phyloP scores from a whole-genome alignment of 2,888 invertebrate genomes.

The Sarcophaga subvicina region DNA sequence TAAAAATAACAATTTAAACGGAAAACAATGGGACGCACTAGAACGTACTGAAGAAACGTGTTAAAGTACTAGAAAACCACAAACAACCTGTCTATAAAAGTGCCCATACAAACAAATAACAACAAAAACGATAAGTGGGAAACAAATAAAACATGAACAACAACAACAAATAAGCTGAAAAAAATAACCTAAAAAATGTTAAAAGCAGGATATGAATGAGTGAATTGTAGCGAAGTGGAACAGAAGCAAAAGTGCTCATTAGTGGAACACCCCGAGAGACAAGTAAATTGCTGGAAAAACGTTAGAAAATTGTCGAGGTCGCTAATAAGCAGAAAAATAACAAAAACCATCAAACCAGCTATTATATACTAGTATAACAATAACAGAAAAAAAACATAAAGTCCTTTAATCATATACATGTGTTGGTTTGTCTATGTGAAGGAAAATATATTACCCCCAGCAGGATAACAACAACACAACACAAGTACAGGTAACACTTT shows the following conservation, averaged over 20 bases:
- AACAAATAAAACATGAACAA: not conserved
- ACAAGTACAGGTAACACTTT: conserved; percentile 15
- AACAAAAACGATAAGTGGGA: conserved; percentile 4
- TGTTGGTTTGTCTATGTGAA: not conserved
- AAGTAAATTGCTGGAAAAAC: conserved; percentile 74
- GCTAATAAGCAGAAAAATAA: conserved; percentile 70
- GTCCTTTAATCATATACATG: not conserved
- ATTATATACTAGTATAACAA: conserved; percentile 39
- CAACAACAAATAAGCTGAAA: conserved; percentile 8
- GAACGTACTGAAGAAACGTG: conserved; percentile 53
- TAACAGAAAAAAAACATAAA: conserved; percentile 8
- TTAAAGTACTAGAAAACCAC: conserved; percentile 67
- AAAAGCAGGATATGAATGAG: conserved; percentile 46
- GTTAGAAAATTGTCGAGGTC: conserved; percentile 71
- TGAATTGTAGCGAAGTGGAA: conserved; percentile 41
- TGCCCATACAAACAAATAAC: conserved; percentile 52
- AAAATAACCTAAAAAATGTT: conserved; percentile 37
- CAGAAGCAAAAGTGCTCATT: conserved; percentile 72
- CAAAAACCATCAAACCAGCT: conserved; percentile 55
- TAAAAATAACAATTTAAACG: conserved; percentile 38
- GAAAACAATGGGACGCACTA: conserved; percentile 20
- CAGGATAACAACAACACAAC: conserved; percentile 30
- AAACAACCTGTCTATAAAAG: conserved; percentile 55
- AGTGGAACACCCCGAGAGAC: conserved; percentile 71
- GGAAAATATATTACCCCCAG: not conserved